Conservation (phyloP, 2,888 invertebrate species). For the Eucera pruinosa region DNA sequence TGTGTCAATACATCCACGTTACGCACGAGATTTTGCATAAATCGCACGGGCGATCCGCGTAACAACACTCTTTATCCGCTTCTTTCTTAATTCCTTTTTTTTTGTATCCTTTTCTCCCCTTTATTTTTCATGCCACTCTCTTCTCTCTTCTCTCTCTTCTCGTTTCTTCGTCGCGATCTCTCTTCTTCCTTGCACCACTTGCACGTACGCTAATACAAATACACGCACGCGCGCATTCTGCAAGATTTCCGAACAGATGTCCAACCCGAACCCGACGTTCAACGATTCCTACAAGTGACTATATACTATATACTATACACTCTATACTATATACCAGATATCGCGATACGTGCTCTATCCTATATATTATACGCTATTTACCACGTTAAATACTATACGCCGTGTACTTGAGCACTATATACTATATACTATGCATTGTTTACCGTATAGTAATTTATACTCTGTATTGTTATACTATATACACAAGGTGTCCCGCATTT, state of each 20-base stretch:
- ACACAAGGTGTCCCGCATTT: too few species aligned
- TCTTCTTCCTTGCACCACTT: conserved; percentile 39
- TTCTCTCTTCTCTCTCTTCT: too few species aligned
- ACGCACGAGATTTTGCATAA: conserved; percentile 84
- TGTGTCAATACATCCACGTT: conserved; percentile 85
- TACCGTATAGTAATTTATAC: too few species aligned
- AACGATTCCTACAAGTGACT: conserved; percentile 70
- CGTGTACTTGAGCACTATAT: too few species aligned
- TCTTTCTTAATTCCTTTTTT: conserved; percentile 46
- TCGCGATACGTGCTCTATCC: too few species aligned
- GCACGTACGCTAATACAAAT: conserved; percentile 43
- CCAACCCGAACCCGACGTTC: conserved; percentile 40
- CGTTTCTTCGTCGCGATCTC: too few species aligned
- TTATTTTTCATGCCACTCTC: conserved; percentile 38
- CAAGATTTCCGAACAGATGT: conserved; percentile 44
- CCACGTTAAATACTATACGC: too few species aligned
- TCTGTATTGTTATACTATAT: too few species aligned
- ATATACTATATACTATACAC: conserved; percentile 20
- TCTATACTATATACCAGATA: conserved; percentile 16
- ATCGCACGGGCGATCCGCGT: conserved; percentile 71
- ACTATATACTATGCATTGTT: too few species aligned
- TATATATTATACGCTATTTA: too few species aligned
- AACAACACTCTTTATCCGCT: conserved; percentile 51
- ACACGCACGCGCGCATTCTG: conserved; percentile 55
- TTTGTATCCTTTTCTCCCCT: conserved; percentile 43